Conservation (phyloP, 2,113 vertebrate species). For the Cyprinodon variegatus region DNA sequence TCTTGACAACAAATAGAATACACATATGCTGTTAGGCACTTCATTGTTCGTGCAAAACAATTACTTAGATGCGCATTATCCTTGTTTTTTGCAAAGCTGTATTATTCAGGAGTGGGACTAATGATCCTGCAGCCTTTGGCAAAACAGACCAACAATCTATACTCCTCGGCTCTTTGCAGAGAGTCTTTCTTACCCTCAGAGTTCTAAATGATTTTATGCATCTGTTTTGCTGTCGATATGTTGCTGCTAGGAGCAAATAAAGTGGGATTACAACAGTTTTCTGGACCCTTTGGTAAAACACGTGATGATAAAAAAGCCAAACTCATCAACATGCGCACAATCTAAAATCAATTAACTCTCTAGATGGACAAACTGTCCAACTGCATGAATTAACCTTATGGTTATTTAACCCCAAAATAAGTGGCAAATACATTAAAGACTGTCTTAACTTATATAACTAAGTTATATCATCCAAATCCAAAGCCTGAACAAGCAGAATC, state of each 20-base stretch:
- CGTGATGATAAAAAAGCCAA: not conserved
- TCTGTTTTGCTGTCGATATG: not conserved
- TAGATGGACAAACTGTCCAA: not conserved
- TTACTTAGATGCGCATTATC: not conserved
- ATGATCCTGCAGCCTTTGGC: not conserved
- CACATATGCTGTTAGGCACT: not conserved
- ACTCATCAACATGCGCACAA: not conserved
- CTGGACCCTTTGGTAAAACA: not conserved
- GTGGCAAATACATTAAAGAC: not conserved
- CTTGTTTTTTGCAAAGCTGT: not conserved
- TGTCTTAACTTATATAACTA: not conserved
- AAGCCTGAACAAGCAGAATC: not conserved
- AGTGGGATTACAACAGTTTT: not conserved
- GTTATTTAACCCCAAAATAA: too few relatives aligned
- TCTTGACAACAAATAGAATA: too few relatives aligned
- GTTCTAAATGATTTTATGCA: not conserved
- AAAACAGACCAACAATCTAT: not conserved
- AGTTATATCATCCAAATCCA: not conserved
- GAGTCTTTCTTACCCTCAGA: not conserved
- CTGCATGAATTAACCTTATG: not conserved
- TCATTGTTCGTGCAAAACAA: not conserved
- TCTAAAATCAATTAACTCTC: not conserved
- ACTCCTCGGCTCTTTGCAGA: not conserved
- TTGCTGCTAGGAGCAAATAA: not conserved
- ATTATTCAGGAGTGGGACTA: not conserved